Evolutionary conservation across 2,797 vertebrate genomes (phyloP), one percentile per base, ranked within the genome.

Genomic region (Premnoplex brunnescens): DNA sequence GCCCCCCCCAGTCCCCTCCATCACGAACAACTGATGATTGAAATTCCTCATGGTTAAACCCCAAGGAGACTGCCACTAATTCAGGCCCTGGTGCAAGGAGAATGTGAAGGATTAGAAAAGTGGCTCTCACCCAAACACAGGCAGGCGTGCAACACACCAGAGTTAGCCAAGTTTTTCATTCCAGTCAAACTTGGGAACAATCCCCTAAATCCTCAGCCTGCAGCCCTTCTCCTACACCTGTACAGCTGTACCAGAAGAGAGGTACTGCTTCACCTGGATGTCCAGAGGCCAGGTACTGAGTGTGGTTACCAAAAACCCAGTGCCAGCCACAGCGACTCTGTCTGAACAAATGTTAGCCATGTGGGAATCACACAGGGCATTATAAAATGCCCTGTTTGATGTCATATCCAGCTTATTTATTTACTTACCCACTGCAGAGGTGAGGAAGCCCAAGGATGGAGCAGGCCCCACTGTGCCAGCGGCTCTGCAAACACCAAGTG

Each of bases 331-430:
- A 14, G 8, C 28, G 56, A 34, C 20, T 63, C 56, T 44, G 49
- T 15, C 85, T 80, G 58, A 90, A 55, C 60, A 85, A 76, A 83
- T 12, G 41, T 66, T 66, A 85, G 81, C 46, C 67, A 39, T 43
- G 74, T 49, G 56, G 60, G n/a, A 69, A 89, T 73, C 68, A 24
- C 2, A 3, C n/a, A 39, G 32, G 20, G 19, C 59, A 41, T 15
- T 63, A 79, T n/a, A 55, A 86, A 89, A 55, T 10, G 56, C 7
- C 6, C 46, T 3, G 8, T 34, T 21, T 49, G 52, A 56, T 54
- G 71, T 76, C 77, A 85, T 24, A 89, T 56, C 85, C 88, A 66
- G 48, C 48, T 89, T 66, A 10, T 66, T 59, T 89, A 80, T 91
- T 77, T 81, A 66, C 27, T 74, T 51, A n/a, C 54, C 36, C 0